Evolutionary conservation across 2,797 vertebrate species (phyloP).

Genomic region (Dermochelys coriacea): DNA sequence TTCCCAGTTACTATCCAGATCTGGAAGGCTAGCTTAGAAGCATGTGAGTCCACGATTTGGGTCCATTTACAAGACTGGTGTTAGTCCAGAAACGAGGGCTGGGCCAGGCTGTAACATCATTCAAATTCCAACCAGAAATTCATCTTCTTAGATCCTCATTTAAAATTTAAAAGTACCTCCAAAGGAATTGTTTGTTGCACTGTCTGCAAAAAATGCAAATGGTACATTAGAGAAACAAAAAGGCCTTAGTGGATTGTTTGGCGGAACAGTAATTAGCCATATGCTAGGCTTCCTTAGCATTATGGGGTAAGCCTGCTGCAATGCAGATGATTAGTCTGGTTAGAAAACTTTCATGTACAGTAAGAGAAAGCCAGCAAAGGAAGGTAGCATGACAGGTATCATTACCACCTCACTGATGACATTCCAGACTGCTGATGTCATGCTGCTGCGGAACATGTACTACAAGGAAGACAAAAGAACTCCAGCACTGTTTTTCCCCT

Average conservation of each 20-base stretch:
- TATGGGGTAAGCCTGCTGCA: conserved; percentile 55
- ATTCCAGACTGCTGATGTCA: background rate
- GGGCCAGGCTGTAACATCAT: conserved; percentile 17
- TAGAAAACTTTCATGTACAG: conserved; percentile 53
- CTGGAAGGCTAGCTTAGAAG: background rate
- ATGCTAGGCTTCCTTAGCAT: conserved; percentile 66
- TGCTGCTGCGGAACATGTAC: background rate
- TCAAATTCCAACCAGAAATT: conserved; percentile 41
- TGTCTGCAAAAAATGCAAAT: conserved; percentile 72
- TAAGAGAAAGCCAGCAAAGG: conserved; percentile 31
- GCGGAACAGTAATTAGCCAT: conserved; percentile 74
- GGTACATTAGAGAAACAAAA: conserved; percentile 73
- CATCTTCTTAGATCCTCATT: conserved; percentile 34
- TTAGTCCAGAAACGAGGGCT: background rate
- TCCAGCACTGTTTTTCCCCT: background rate
- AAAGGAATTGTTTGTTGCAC: conserved; percentile 70
- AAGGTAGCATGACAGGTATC: background rate
- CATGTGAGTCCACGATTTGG: background rate
- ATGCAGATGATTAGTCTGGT: conserved; percentile 58
- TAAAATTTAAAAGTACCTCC: conserved; percentile 64
- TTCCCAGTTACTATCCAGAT: background rate
- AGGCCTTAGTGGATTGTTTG: conserved; percentile 67
- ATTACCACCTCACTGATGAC: background rate
- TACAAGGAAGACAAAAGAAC: conserved; percentile 7
- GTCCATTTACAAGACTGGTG: conserved; percentile 14